Percentiles rank a stretch among this genome's conserved stretches.
Conservation (phyloP, 2,797 vertebrate species). For the Myotis myotis region DNA sequence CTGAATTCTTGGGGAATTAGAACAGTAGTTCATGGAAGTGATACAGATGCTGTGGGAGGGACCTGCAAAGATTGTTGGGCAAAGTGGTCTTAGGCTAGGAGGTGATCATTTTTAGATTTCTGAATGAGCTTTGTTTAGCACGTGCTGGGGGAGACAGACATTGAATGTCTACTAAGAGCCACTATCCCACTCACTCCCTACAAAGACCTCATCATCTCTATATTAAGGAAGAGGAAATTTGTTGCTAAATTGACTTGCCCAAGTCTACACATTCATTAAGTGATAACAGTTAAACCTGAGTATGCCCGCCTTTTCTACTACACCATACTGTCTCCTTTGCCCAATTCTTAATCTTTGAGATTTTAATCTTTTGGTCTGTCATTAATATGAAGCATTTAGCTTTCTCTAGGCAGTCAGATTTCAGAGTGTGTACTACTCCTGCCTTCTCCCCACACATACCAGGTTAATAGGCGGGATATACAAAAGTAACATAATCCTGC, state of each 20-base stretch:
- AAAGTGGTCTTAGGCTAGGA: neutral
- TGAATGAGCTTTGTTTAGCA: slow-evolving; percentile 23
- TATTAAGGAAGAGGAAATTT: neutral
- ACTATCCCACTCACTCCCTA: neutral
- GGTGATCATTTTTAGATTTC: slow-evolving; percentile 21
- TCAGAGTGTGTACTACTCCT: neutral
- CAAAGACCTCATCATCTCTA: neutral
- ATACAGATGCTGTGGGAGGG: neutral
- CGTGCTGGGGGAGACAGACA: neutral
- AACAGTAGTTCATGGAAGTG: neutral
- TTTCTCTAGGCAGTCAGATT: neutral
- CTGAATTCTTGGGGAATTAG: neutral
- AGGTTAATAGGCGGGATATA: neutral
- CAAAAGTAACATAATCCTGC: neutral
- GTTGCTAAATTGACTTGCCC: neutral
- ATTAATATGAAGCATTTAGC: neutral
- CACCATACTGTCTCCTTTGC: neutral
- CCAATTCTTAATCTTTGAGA: neutral
- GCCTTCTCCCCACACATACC: too few relatives aligned
- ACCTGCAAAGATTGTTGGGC: neutral
- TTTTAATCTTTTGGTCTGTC: neutral
- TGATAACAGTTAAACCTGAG: neutral
- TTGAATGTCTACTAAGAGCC: neutral
- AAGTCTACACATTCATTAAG: neutral
- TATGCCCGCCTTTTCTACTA: neutral